Percentiles rank a stretch among this genome's conserved stretches.
Conservation (phyloP, 2,888 invertebrate species). For the Lasioglossum pauxillum region DNA sequence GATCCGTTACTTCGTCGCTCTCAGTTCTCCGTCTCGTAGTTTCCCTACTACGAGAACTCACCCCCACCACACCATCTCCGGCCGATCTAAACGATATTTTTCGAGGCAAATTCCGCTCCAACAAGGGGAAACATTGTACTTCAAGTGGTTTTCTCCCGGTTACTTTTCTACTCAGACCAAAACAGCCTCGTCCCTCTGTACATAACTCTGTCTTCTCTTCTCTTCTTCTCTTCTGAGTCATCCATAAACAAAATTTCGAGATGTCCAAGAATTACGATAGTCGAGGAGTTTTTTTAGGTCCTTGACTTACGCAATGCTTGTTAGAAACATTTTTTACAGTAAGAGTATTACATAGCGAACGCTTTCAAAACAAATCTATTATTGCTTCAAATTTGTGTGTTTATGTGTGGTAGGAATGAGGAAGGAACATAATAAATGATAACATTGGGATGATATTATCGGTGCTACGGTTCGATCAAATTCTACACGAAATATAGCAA, state of each 20-base stretch:
- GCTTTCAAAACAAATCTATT: too few relatives aligned
- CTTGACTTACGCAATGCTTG: too few relatives aligned
- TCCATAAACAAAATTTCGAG: constrained; percentile 58
- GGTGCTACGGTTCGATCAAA: too few relatives aligned
- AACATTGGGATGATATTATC: too few relatives aligned
- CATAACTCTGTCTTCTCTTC: constrained; percentile 33
- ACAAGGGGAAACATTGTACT: constrained; percentile 72
- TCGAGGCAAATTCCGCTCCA: constrained; percentile 70
- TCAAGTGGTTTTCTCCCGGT: constrained; percentile 61
- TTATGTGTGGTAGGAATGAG: too few relatives aligned
- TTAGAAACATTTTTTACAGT: too few relatives aligned
- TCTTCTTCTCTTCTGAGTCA: constrained; percentile 38
- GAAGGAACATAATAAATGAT: too few relatives aligned
- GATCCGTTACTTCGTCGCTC: constrained; percentile 1
- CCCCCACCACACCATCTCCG: neutral
- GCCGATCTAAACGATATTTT: constrained; percentile 76
- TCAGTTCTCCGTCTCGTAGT: constrained; percentile 43
- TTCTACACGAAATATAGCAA: too few relatives aligned
- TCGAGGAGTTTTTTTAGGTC: too few relatives aligned
- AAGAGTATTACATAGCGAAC: too few relatives aligned
- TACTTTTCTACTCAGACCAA: constrained; percentile 38
- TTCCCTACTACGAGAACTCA: constrained; percentile 20
- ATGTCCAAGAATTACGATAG: neutral
- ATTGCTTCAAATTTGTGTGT: too few relatives aligned
- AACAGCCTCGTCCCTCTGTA: constrained; percentile 30